Conservation (phyloP, 2,113 vertebrate species). For the Caloenas nicobarica region DNA sequence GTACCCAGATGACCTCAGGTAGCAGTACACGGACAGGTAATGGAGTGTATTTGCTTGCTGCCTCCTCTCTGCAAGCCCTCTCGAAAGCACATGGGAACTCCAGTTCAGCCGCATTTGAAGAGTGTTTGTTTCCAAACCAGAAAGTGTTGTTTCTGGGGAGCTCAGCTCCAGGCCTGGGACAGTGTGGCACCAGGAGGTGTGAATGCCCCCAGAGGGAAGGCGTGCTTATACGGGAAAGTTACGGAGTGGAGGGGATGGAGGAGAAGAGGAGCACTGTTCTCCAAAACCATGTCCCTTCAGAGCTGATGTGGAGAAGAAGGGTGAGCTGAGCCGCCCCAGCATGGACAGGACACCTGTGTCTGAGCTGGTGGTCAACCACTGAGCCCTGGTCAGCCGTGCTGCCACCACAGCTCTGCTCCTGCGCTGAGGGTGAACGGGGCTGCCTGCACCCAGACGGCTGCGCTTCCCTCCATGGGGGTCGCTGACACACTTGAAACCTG, state of each 20-base stretch:
- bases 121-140: background rate
- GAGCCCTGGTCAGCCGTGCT: background rate
- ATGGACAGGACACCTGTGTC: background rate
- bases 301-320: background rate
- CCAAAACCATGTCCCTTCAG: background rate
- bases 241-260: background rate
- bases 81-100: rapidly evolving
- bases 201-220: background rate
- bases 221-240: background rate
- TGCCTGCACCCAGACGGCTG: background rate
- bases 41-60: background rate
- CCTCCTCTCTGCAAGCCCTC: background rate
- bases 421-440: background rate
- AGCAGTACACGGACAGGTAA: rapidly evolving
- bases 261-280: background rate
- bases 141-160: background rate
- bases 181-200: rapidly evolving
- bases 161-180: background rate
- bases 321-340: background rate
- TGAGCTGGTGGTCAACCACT: background rate
- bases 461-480: background rate
- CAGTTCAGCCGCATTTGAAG: background rate
- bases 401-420: background rate
- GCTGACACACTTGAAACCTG: background rate
- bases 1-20: background rate